These are phyloP conservation scores for Pelagia noctiluca DNA, from an alignment of 30 jellyfish, hydroid and myxozoan genomes.

Conservation along the genomic window DNA sequence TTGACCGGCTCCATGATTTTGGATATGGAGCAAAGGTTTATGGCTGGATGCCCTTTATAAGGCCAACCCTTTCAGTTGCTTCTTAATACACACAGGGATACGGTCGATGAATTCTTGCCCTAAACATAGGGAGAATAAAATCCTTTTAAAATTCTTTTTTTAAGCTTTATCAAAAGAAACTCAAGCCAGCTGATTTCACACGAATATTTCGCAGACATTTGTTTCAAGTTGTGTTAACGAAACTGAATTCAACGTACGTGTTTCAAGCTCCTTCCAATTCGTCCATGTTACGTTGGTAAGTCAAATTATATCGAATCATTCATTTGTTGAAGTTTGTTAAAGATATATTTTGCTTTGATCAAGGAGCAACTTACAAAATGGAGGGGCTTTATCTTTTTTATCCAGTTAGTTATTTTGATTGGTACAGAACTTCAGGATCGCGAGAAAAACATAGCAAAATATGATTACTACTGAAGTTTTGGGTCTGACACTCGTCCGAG, in stretches of 20 bases:
- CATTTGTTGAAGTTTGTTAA: neutral
- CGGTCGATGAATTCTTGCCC: neutral
- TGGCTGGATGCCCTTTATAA: too few species aligned
- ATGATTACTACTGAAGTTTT: too few species aligned
- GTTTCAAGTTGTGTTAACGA: conserved; percentile 51
- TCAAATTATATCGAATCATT: neutral
- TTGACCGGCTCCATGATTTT: too few species aligned
- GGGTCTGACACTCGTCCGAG: too few species aligned
- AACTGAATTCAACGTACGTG: conserved; percentile 62
- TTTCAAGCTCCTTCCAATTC: conserved; percentile 91
- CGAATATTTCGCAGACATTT: conserved; percentile 73
- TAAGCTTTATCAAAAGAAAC: conserved; percentile 56
- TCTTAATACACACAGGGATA: too few species aligned
- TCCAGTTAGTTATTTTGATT: too few species aligned
- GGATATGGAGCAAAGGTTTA: too few species aligned
- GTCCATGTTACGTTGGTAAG: conserved; percentile 85
- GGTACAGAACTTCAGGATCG: too few species aligned
- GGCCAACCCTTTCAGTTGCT: too few species aligned
- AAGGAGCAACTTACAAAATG: too few species aligned
- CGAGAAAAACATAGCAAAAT: too few species aligned
- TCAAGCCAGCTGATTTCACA: conserved; percentile 70
- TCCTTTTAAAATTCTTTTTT: neutral
- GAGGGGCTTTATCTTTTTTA: too few species aligned
- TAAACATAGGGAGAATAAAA: neutral
- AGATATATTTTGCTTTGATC: neutral